Evolutionary conservation across 1,140 invertebrate genomes (phyloP).

Genomic region (Meloidogyne chitwoodi): DNA sequence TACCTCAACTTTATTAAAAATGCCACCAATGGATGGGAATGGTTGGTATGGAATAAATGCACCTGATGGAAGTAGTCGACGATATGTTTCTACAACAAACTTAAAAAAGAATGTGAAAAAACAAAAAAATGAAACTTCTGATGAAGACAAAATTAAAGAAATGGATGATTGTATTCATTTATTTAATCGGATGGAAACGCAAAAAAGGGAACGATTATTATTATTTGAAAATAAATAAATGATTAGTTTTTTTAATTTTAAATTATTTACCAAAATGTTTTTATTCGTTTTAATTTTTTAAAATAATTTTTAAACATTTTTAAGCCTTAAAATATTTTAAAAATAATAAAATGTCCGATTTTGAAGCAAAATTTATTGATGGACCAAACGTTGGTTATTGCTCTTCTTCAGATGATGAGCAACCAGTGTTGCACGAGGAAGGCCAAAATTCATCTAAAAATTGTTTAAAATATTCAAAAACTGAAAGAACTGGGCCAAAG

Average conservation of each 20-base stretch:
- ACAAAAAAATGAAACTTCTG: not conserved
- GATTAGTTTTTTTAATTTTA: too few relatives aligned
- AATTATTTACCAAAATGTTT: too few relatives aligned
- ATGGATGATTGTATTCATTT: not conserved
- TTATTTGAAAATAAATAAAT: too few relatives aligned
- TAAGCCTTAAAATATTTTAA: not conserved
- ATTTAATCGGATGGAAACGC: not conserved
- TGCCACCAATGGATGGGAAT: conserved; percentile 15
- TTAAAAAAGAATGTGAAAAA: not conserved
- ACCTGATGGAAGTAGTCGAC: conserved; percentile 10
- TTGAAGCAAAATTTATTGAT: conserved; percentile 46
- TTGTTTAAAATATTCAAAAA: not conserved
- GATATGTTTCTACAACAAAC: conserved; percentile 1
- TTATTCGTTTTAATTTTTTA: too few relatives aligned
- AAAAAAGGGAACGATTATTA: not conserved
- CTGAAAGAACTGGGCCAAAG: conserved; percentile 39
- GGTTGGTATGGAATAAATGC: conserved; percentile 24
- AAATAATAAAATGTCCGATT: conserved; percentile 31
- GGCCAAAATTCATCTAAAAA: not conserved
- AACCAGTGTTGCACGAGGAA: not conserved
- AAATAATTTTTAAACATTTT: too few relatives aligned
- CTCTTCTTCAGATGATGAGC: conserved; percentile 42
- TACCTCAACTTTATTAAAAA: not conserved
- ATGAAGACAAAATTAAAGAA: not conserved
- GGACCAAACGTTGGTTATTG: conserved; percentile 47